Conservation (phyloP, 2,113 vertebrate genomes). For the cat (Felis catus) region F.catus_Fca126_mat1.0 CM031418.1:83186001-83186500, state of each 20-base stretch:
- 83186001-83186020: not conserved
- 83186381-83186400: not conserved
- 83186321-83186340: not conserved
- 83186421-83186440: not conserved
- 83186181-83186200: not conserved
- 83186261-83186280: not conserved
- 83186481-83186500: not conserved
- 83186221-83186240: not conserved
- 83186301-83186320: not conserved
- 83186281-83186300: not conserved
- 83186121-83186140: not conserved
- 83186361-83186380: not conserved
- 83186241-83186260: not conserved
- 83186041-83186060: not conserved
- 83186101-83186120: not conserved
- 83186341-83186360: not conserved
- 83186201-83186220: not conserved
- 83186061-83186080: not conserved
- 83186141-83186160: not conserved
- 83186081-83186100: not conserved
- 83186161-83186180: not conserved
- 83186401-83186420: not conserved
- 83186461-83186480: not conserved
- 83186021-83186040: not conserved
- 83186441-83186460: not conserved